Base-by-base conservation (phyloP, 2,113 vertebrate genomes). In the Suricata suricatta region DNA sequence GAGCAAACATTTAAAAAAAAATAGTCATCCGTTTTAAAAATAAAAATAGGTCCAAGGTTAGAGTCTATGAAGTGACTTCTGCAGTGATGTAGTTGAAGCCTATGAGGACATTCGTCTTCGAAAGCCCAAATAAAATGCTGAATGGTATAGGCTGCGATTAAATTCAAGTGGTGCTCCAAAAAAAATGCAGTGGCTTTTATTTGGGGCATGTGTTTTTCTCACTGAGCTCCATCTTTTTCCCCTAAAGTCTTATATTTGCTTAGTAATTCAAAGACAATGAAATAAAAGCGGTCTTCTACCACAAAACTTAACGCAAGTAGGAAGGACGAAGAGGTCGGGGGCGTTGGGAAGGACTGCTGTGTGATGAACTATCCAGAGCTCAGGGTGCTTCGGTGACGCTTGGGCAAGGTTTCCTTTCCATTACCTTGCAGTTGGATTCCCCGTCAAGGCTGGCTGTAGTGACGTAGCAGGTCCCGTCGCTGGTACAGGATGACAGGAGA, bases 401-500 rank as follows among this genome's bases (percentile, higher is more conserved):
- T 25, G 79, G n/a, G 86, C 23, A 0, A 89, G 23, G 44, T 25
- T 82, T 80, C 38, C 11, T 80, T 57, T 72, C 96, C 29, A 0
- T 97, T 97, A 99, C 99, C 99, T 99, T 99, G 98, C 99, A 99
- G 97, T 99, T 99, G 64, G 99, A 99, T 98, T 99, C 99, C 85
- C 99, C 99, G 97, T 99, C 99, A 7, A 99, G 99, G 98, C 99
- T 99, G 0, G 99, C 99, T 66, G 99, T 99, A 44, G 99, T 99
- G 96, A 99, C 99, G 0, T 99, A 99, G 97, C 99, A 99, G 82
- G 99, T 99, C 89, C 98, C 99, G 1, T 99, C 99, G 3, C 96
- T 94, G 77, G 99, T 99, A 97, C 98, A 99, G 0, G 99, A 99
- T 94, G 99, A 99, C 76, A 99, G 97, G 97, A 99, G 99, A 95